phyloP scores from a whole-genome alignment of 1,140 invertebrate genomes.

The Musca vetustissima region DNA sequence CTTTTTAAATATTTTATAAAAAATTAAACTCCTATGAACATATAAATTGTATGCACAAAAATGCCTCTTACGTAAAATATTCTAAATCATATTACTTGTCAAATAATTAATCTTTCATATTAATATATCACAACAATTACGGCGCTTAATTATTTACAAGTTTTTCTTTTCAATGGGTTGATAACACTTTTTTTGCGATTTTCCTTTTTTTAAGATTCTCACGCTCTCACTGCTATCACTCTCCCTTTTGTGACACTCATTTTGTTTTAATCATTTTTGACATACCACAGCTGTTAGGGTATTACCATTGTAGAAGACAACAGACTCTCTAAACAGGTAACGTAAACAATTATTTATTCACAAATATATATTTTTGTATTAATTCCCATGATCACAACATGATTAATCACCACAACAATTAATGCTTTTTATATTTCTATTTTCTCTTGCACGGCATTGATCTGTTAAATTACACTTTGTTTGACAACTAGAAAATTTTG shows the following conservation, averaged over 20 bases:
- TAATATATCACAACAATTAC: too few relatives aligned
- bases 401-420: neutral
- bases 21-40: too few relatives aligned
- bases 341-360: neutral
- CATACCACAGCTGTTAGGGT: slow-evolving; percentile 2
- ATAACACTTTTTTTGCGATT: slow-evolving; percentile 1
- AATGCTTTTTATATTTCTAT: neutral
- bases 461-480: neutral
- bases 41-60: too few relatives aligned
- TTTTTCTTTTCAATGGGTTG: too few relatives aligned
- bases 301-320: neutral
- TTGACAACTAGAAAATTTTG: too few relatives aligned
- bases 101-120: too few relatives aligned
- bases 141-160: too few relatives aligned
- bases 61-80: too few relatives aligned
- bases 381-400: too few relatives aligned
- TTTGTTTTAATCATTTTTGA: slow-evolving; percentile 1
- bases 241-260: neutral
- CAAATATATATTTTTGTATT: too few relatives aligned
- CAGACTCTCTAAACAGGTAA: neutral
- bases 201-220: neutral
- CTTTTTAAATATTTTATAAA: too few relatives aligned
- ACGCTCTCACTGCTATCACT: slow-evolving; percentile 11
- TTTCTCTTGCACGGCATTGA: neutral
- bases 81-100: too few relatives aligned